A percentile compares a stretch with the other conserved stretches of the same genome.
phyloP scores from a whole-genome alignment of 2,113 vertebrate genomes.

The Syngnathoides biaculeatus region DNA sequence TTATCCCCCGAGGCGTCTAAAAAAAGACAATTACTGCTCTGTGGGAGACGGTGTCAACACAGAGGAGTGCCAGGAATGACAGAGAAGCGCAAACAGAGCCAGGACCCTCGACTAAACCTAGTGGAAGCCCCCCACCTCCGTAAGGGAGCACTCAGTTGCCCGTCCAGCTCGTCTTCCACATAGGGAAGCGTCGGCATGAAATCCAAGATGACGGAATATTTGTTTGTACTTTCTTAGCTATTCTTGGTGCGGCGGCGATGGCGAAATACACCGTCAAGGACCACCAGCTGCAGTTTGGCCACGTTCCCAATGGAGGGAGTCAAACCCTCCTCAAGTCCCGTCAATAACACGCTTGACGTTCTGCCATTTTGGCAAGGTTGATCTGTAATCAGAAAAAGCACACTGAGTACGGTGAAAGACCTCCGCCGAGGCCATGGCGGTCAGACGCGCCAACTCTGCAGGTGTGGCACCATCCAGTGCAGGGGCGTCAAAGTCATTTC shows the following conservation, averaged over 20 bases:
- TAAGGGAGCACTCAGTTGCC: conserved; percentile 29
- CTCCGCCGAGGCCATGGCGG: not conserved
- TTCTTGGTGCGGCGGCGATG: conserved; percentile 42
- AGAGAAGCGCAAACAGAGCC: conserved; percentile 19
- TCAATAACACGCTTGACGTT: not conserved
- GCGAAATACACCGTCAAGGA: conserved; percentile 33
- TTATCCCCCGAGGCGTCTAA: conserved; percentile 39
- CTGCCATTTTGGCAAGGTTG: not conserved
- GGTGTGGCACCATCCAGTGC: not conserved
- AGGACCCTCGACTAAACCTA: conserved; percentile 29
- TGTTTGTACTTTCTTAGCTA: conserved; percentile 52
- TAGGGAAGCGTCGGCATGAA: conserved; percentile 44
- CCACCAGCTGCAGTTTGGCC: not conserved
- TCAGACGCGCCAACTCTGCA: not conserved
- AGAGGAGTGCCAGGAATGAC: conserved; percentile 32
- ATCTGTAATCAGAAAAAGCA: not conserved
- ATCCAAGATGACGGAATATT: conserved; percentile 46
- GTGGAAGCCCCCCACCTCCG: conserved; percentile 41
- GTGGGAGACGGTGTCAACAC: conserved; percentile 28
- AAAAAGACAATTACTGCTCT: conserved; percentile 29
- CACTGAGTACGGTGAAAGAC: not conserved
- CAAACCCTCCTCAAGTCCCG: not conserved
- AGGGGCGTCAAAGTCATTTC: no score
- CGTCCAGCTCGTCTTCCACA: conserved; percentile 26
- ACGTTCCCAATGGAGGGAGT: not conserved